phyloP scores from a whole-genome alignment of 2,888 invertebrate species.

The Chorisops tibialis region DNA sequence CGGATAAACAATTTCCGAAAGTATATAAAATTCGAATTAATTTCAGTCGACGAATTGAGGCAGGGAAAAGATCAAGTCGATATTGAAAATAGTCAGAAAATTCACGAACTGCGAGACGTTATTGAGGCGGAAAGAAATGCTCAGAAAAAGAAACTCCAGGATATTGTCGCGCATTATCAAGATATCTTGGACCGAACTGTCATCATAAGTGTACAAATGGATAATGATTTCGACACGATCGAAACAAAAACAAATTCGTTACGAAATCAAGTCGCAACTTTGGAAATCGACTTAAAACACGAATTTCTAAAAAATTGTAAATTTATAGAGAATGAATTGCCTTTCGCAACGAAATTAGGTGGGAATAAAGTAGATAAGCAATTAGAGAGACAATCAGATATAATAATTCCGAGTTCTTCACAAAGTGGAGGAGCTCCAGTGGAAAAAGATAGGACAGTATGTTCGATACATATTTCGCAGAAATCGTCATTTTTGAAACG shows the following conservation, averaged over 20 bases:
- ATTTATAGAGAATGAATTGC: not conserved
- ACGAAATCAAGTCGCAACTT: not conserved
- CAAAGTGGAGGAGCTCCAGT: too few relatives aligned
- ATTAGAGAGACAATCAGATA: too few relatives aligned
- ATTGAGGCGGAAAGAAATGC: constrained; percentile 1
- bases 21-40: not conserved
- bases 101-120: not conserved
- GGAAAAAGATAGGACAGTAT: too few relatives aligned
- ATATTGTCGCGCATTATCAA: constrained; percentile 1
- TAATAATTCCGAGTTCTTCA: too few relatives aligned
- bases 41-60: constrained; percentile 1
- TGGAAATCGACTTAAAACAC: not conserved
- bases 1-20: not conserved
- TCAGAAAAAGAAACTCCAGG: not conserved
- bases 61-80: not conserved
- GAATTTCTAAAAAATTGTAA: constrained; percentile 4
- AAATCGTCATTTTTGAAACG: too few relatives aligned
- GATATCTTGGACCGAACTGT: not conserved
- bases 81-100: not conserved
- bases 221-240: not conserved
- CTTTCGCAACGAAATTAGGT: not conserved
- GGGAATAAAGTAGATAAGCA: too few relatives aligned
- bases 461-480: too few relatives aligned
- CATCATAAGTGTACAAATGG: not conserved
- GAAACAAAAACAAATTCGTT: not conserved